Conservation (phyloP, 2,113 vertebrate species). For the Salvelinus namaycush region DNA sequence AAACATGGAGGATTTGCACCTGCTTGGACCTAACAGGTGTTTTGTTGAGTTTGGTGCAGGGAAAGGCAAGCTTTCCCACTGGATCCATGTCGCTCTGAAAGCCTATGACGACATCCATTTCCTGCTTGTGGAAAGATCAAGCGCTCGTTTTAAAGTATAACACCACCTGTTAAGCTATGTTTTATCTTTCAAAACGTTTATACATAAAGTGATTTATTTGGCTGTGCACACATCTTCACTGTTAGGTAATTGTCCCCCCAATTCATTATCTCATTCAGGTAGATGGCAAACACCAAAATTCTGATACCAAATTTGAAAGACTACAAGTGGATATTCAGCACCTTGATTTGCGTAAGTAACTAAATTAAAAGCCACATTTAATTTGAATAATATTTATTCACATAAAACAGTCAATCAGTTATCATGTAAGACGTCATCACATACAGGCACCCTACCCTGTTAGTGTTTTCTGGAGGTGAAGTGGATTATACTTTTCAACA, state of each 20-base stretch:
- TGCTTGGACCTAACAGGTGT: slow-evolving; percentile 84
- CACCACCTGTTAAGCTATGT: neutral
- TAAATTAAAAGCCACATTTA: too few species aligned
- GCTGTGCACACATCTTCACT: neutral
- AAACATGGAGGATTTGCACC: slow-evolving; percentile 85
- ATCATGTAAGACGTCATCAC: neutral
- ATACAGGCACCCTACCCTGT: too few species aligned
- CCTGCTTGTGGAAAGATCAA: slow-evolving; percentile 90
- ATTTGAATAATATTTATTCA: too few species aligned
- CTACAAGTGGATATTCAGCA: slow-evolving; percentile 97
- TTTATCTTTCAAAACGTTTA: slow-evolving; percentile 10
- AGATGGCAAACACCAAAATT: slow-evolving; percentile 88
- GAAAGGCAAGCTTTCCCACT: slow-evolving; percentile 93
- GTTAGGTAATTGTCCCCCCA: slow-evolving; percentile 9
- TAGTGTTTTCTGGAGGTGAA: too few species aligned
- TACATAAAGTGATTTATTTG: neutral
- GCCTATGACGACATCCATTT: slow-evolving; percentile 78
- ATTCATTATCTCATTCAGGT: slow-evolving; percentile 74
- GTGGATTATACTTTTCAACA: too few species aligned
- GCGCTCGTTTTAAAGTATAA: slow-evolving; percentile 91
- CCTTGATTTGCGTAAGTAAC: slow-evolving; percentile 86
- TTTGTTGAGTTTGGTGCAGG: slow-evolving; percentile 97
- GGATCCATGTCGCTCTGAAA: slow-evolving; percentile 88
- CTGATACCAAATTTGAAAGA: slow-evolving; percentile 82
- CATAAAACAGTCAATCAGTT: too few species aligned